phyloP scores from a whole-genome alignment of 2,888 invertebrate species.

The Dryococelus australis region DNA sequence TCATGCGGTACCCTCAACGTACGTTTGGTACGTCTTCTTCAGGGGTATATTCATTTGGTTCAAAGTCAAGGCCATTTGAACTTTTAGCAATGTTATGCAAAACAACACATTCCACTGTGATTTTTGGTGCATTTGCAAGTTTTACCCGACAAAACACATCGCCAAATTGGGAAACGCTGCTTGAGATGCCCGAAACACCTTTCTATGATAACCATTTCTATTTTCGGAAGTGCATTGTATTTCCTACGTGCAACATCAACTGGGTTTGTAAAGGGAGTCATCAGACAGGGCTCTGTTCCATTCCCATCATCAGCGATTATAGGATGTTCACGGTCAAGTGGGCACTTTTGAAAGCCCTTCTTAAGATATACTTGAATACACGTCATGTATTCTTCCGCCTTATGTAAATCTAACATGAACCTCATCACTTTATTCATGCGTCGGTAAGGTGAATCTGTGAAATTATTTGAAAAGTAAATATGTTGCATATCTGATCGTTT shows the following conservation, averaged over 20 bases:
- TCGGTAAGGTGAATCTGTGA: no score
- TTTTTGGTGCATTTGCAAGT: neutral
- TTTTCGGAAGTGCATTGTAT: neutral
- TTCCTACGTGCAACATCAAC: neutral
- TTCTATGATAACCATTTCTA: neutral
- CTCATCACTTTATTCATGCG: no score
- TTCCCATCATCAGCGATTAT: neutral
- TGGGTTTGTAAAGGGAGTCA: conserved; percentile 17
- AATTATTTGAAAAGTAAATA: no score
- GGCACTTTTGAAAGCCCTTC: no score
- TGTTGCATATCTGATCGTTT: no score
- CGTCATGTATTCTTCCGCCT: no score
- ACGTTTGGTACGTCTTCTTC: neutral
- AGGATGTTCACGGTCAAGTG: no score
- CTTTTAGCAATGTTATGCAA: neutral
- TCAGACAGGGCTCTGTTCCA: neutral
- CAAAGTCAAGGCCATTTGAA: neutral
- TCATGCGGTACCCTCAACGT: neutral
- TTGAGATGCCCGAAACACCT: neutral
- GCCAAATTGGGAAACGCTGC: neutral
- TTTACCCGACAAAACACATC: neutral
- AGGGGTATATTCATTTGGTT: neutral
- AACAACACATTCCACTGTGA: neutral
- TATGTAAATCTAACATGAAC: no score
- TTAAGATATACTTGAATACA: no score